phyloP scores from a whole-genome alignment of 2,888 invertebrate species.

The Latheticus oryzae region DNA sequence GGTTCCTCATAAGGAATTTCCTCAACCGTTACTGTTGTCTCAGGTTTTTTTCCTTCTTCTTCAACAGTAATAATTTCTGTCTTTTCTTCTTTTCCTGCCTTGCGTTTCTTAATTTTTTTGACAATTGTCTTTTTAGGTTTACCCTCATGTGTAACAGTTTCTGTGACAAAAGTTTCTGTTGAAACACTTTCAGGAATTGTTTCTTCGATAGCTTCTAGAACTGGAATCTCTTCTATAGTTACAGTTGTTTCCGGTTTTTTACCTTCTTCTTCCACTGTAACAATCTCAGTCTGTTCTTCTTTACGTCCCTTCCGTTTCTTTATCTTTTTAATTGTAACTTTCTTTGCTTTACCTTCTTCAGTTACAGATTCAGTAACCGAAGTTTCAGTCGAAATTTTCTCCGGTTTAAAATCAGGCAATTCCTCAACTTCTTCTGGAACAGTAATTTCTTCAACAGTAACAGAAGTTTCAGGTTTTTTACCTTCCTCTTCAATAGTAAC shows the following conservation, averaged over 20 bases:
- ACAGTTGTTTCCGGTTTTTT: constrained; percentile 64
- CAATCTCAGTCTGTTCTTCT: constrained; percentile 65
- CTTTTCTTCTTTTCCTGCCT: constrained; percentile 59
- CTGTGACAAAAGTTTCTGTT: constrained; percentile 22
- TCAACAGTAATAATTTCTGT: constrained; percentile 63
- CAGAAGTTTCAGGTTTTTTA: constrained; percentile 56
- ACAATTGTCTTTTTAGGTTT: constrained; percentile 50
- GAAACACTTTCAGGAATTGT: constrained; percentile 46
- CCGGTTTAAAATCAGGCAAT: constrained; percentile 25
- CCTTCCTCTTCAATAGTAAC: constrained; percentile 59
- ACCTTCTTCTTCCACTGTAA: constrained; percentile 65
- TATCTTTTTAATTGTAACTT: constrained; percentile 52
- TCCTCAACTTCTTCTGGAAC: constrained; percentile 57
- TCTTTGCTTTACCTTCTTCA: constrained; percentile 40
- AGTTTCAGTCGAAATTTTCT: constrained; percentile 49
- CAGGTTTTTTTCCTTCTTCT: constrained; percentile 57
- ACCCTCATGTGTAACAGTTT: constrained; percentile 33
- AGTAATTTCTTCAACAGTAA: constrained; percentile 50
- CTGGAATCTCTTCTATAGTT: constrained; percentile 54
- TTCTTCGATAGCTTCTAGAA: constrained; percentile 37
- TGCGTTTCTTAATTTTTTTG: constrained; percentile 61
- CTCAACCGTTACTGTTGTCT: constrained; percentile 45
- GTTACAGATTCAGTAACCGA: constrained; percentile 45
- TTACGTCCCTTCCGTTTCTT: constrained; percentile 56
- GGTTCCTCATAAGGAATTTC: constrained; percentile 37